Percentiles rank a stretch among this genome's conserved stretches.
Conservation (phyloP, 1,140 invertebrate genomes). For the Microplitis mediator region DNA sequence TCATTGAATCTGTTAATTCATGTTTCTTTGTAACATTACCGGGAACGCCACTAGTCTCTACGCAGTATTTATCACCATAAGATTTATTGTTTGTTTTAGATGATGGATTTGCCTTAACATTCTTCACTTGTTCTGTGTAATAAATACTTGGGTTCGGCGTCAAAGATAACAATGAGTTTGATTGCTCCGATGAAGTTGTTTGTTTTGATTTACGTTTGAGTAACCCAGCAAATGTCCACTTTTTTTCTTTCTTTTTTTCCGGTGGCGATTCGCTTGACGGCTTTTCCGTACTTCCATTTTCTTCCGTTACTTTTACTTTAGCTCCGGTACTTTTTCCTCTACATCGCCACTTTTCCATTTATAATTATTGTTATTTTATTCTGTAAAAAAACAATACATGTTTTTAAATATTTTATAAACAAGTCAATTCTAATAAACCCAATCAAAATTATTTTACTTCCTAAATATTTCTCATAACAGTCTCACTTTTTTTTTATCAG, state of each 20-base stretch:
- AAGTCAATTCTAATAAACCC: background rate
- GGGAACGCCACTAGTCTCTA: no score
- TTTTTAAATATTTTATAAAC: background rate
- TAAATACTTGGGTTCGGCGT: no score
- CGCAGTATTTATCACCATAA: no score
- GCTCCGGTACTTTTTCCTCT: conserved; percentile 22
- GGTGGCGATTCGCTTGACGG: conserved; percentile 2
- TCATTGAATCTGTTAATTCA: conserved; percentile 4
- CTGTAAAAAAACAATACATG: no score
- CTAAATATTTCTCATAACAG: no score
- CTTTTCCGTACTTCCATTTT: conserved; percentile 26
- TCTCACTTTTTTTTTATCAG: no score
- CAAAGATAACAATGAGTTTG: no score
- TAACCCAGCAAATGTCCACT: conserved; percentile 76
- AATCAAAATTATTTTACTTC: background rate
- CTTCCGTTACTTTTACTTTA: conserved; percentile 28
- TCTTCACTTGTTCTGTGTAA: no score
- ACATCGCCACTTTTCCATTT: conserved; percentile 41
- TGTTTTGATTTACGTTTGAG: conserved; percentile 69
- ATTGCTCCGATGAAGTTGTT: conserved; percentile 39
- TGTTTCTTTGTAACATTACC: background rate
- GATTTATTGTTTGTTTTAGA: no score
- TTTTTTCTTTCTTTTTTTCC: conserved; percentile 64
- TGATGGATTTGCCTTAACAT: no score
- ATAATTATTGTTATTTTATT: background rate